These are phyloP conservation scores for Dromococcyx pavoninus DNA, from an alignment of 2,797 vertebrate species.

Conservation along the genomic window DNA sequence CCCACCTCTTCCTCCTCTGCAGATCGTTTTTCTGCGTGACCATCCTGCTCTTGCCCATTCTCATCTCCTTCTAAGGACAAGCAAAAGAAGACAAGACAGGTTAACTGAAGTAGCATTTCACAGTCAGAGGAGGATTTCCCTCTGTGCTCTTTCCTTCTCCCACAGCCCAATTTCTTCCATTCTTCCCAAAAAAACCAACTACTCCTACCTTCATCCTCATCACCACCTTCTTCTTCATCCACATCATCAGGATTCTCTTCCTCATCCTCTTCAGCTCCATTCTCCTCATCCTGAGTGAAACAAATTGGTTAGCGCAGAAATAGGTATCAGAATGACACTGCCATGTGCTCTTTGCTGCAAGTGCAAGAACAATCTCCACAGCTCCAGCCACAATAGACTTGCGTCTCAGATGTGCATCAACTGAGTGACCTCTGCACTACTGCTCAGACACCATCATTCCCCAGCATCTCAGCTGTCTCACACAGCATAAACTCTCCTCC, in stretches of 20 bases:
- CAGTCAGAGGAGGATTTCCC: background rate
- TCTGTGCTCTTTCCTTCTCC: background rate
- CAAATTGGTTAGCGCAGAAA: background rate
- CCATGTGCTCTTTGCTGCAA: background rate
- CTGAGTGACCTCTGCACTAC: background rate
- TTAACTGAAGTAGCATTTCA: background rate
- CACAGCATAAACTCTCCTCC: background rate
- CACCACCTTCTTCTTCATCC: constrained; percentile 76
- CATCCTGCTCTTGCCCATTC: constrained; percentile 79
- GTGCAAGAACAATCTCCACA: background rate
- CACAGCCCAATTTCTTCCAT: background rate
- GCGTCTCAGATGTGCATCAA: background rate
- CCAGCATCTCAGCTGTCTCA: background rate
- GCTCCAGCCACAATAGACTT: background rate
- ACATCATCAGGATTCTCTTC: constrained; percentile 77
- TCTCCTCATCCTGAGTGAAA: constrained; percentile 76
- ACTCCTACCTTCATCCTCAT: constrained; percentile 76
- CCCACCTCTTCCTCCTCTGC: constrained; percentile 78
- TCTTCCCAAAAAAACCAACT: background rate
- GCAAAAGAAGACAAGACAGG: background rate
- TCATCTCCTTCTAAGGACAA: constrained; percentile 75
- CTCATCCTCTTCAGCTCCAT: constrained; percentile 77
- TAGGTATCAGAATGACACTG: background rate
- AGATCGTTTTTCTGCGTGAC: constrained; percentile 79
- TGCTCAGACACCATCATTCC: accelerated